Base-by-base conservation (phyloP, 1,140 invertebrate species). In the Caenorhabditis tropicalis region DNA sequence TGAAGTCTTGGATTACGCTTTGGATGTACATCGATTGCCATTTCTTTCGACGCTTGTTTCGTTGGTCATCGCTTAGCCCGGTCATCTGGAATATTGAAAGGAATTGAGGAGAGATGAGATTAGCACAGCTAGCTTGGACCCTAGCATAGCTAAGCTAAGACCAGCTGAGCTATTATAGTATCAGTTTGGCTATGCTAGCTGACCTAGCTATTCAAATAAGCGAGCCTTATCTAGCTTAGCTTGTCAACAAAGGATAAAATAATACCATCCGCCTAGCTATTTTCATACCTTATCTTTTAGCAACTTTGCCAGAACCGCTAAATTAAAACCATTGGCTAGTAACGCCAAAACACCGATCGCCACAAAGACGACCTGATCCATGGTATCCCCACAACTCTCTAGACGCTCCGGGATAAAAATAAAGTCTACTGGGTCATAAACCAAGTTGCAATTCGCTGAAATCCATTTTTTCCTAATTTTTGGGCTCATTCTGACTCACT, bases 1-100 rank as follows among this genome's bases (percentile, higher is more conserved):
- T 33, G 31, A 65, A 65, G 19, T 65, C 58, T 65, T 65, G 58
- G 24, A 65, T 33, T 12, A 65, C 58, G 36, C 58, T 65, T 65
- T 65, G 58, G 24, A 65, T 65, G n/a, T 65, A 65, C 58, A 65
- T 65, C 16, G 16, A 19, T 36, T 65, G 58, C 58, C 58, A 65
- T 36, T 65, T 65, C 31, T 65, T 65, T 36, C 58, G 9, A 16
- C 58, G 9, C n/a, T 65, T 65, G 0, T 6, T n/a, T 36, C 36
- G 33, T 36, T 65, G 58, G 19, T 10, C 58, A 19, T 65, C 58
- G 19, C 31, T 65, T 15, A 65, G 19, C 36, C 58, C 58, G 36
- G 3, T 19, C 58, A 65, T 65, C 58, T 65, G 58, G n/a, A 19
- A 51, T 51, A 12, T 15, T 60, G 3, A 12, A 33, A 33, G 6